phyloP scores from a whole-genome alignment of 2,797 vertebrate genomes.

The Buceros bicornis region DNA sequence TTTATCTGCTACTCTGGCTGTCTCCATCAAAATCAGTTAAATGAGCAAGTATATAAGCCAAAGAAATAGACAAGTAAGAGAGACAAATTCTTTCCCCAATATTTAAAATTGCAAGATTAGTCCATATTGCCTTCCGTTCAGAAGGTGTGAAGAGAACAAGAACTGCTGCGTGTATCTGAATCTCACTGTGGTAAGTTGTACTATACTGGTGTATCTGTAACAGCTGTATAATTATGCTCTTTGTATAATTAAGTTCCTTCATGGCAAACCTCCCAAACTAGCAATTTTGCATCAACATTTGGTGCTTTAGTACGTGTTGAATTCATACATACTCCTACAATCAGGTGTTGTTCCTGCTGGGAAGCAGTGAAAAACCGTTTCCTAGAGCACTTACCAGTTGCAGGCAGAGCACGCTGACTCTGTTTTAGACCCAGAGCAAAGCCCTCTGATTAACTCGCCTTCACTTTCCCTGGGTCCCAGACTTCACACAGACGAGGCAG shows the following conservation, averaged over 20 bases:
- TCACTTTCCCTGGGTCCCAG: not conserved
- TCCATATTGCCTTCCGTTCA: not conserved
- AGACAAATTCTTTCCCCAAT: not conserved
- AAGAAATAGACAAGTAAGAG: not conserved
- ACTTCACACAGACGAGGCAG: not conserved
- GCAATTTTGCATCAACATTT: not conserved
- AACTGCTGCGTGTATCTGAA: not conserved
- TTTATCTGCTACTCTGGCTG: not conserved
- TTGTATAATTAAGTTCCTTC: conserved; percentile 15
- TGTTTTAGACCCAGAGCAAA: not conserved
- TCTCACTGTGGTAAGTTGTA: not conserved
- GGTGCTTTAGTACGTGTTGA: not conserved
- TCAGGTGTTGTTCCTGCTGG: not conserved
- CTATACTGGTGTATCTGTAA: not conserved
- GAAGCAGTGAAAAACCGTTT: not conserved
- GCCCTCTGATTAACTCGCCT: not conserved
- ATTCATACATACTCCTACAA: not conserved
- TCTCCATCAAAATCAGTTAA: not conserved
- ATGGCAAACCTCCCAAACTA: not conserved
- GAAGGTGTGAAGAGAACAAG: not conserved
- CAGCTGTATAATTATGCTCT: not conserved
- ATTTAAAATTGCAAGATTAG: not conserved
- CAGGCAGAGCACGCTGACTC: not conserved
- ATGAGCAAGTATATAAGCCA: not conserved
- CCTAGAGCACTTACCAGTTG: not conserved